Percentiles rank a stretch among this genome's conserved stretches.
Conservation (phyloP, 1,140 invertebrate genomes). For the Meloidogyne exigua region DNA sequence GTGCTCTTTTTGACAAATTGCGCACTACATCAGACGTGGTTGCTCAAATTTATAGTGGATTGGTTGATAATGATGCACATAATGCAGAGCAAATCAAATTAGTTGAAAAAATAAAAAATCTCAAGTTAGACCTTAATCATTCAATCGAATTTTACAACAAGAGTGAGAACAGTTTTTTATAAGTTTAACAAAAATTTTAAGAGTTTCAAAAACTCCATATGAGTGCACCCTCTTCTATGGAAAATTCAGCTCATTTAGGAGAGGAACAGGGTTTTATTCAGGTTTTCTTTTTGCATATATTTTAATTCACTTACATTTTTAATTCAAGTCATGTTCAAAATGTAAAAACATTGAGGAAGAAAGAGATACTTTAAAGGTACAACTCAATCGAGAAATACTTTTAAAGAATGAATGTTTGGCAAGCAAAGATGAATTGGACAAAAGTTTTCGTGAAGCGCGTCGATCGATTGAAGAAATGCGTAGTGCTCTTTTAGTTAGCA, state of each 20-base stretch:
- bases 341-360: slow-evolving; percentile 25
- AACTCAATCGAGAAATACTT: slow-evolving; percentile 21
- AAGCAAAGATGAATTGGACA: background rate
- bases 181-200: background rate
- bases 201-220: slow-evolving; percentile 18
- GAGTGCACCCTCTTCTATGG: slow-evolving; percentile 6
- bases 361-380: slow-evolving; percentile 17
- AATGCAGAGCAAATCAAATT: slow-evolving; percentile 5
- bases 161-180: background rate
- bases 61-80: background rate
- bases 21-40: background rate
- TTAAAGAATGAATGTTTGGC: slow-evolving; percentile 9
- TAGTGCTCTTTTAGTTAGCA: slow-evolving; percentile 1
- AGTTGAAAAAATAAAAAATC: background rate
- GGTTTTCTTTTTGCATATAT: background rate
- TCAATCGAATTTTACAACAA: slow-evolving; percentile 16
- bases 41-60: background rate
- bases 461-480: slow-evolving; percentile 17
- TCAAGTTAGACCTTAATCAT: background rate
- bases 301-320: background rate
- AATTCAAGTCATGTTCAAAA: slow-evolving; percentile 10
- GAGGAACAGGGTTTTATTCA: background rate
- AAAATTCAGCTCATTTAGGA: slow-evolving; percentile 12
- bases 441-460: slow-evolving; percentile 12
- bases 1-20: background rate